Percentiles rank a stretch among this genome's conserved stretches.
phyloP scores from a whole-genome alignment of 2,113 vertebrate species.

The Tragelaphus buxtoni region DNA sequence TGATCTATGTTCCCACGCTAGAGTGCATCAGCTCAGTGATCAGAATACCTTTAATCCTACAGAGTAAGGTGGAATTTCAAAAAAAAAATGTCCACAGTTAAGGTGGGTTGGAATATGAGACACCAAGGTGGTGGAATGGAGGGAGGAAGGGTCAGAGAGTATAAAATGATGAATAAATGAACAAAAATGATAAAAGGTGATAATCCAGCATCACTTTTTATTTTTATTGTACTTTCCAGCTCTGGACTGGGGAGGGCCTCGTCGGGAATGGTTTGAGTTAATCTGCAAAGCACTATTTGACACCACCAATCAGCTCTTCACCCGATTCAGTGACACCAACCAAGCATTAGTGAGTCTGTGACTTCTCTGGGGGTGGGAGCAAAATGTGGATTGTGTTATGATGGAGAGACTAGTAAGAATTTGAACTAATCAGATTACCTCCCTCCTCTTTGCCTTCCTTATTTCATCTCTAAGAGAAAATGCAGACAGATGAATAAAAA shows the following conservation, averaged over 20 bases:
- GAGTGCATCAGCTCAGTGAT: background rate
- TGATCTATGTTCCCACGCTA: background rate
- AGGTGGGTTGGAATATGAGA: background rate
- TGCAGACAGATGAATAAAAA: constrained; percentile 21
- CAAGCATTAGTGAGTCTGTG: constrained; percentile 91
- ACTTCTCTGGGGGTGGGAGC: background rate
- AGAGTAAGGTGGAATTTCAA: background rate
- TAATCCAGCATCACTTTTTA: constrained; percentile 6
- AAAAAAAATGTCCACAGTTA: background rate
- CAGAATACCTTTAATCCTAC: background rate
- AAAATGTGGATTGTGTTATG: background rate
- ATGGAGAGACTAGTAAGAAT: background rate
- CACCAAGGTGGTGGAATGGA: background rate
- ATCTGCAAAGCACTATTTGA: constrained; percentile 97
- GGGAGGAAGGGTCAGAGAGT: background rate
- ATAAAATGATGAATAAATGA: background rate
- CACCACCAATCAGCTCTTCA: constrained; percentile 94
- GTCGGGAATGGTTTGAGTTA: constrained; percentile 98
- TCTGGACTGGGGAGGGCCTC: constrained; percentile 97
- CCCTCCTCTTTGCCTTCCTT: background rate
- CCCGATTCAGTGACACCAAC: constrained; percentile 96
- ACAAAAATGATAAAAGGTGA: background rate
- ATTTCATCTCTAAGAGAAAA: constrained; percentile 25
- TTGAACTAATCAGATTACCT: constrained; percentile 2
- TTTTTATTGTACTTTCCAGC: constrained; percentile 82